Evolutionary conservation across 2,888 invertebrate genomes (phyloP), one percentile per base, ranked within the genome.

Genomic region (Sturmia bella): DNA sequence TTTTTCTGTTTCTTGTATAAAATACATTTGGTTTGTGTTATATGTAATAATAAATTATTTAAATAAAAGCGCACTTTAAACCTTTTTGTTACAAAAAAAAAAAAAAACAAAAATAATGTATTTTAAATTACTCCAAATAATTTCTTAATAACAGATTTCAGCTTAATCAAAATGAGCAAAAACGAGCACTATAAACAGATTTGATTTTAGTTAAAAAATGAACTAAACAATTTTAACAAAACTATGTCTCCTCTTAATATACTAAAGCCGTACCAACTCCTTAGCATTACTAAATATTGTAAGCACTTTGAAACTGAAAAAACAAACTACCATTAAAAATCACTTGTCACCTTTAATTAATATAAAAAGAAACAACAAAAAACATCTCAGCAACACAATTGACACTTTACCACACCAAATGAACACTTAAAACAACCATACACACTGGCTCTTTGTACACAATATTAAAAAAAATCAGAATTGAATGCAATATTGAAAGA

Each of bases 51-150:
- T 66, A 63, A 19, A 77, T 73, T 69, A 70, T 77, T 54, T 41
- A 81, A 77, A 80, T 76, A 84, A 83, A 83, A 84, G 82, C 84
- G 86, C 84, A 85, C 85, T 85, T 83, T 74, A 63, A 68, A 73
- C 66, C 68, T 59, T 74, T 75, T 59, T 76, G 70, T 63, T 50
- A 45, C 43, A 27, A 43, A n/a, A 37, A 41, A 75, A 15, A 37
- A 64, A 37, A 59, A 1, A n/a, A 43, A 24, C 7, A 32, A 52
- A 21, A 64, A 52, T 52, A 37, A 27, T 69, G 39, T 68, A 32
- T 69, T 15, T 37, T 64, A 37, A 77, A 69, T 73, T 63, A 61
- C 59, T 24, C 19, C 2, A 48, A 41, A 45, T 63, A 74, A 80
- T 68, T 61, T 68, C 68, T 59, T 11, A 32, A 19, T 50, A 69